These are phyloP conservation scores for Morpho achilles DNA, from an alignment of 2,888 invertebrate genomes.

Conservation along the genomic window DNA sequence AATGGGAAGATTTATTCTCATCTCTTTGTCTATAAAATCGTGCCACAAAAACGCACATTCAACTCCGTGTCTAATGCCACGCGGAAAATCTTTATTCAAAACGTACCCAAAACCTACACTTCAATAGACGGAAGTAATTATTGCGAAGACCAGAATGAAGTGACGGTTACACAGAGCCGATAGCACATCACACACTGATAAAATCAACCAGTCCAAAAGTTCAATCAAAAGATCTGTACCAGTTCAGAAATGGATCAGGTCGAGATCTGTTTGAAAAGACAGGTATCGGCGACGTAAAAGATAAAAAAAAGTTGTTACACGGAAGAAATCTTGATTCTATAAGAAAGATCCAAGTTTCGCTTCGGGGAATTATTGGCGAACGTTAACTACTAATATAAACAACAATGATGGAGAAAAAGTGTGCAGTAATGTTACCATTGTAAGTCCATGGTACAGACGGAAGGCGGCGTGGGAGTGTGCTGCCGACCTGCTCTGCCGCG, in stretches of 20 bases:
- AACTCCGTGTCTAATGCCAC: constrained; percentile 7
- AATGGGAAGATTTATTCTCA: background rate
- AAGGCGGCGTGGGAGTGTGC: constrained; percentile 65
- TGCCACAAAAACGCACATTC: constrained; percentile 7
- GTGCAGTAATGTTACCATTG: constrained; percentile 63
- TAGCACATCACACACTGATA: background rate
- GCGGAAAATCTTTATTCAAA: constrained; percentile 17
- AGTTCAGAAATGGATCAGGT: constrained; percentile 52
- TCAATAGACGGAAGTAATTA: constrained; percentile 12
- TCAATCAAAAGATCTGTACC: constrained; percentile 36
- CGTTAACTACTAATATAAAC: constrained; percentile 58
- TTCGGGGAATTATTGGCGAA: constrained; percentile 64
- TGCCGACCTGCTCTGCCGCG: constrained; percentile 54
- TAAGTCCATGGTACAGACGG: constrained; percentile 58
- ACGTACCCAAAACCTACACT: constrained; percentile 6
- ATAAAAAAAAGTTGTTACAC: constrained; percentile 57
- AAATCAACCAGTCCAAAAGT: constrained; percentile 7
- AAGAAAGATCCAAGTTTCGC: constrained; percentile 60
- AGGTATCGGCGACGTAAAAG: constrained; percentile 39
- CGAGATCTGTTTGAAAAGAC: constrained; percentile 47
- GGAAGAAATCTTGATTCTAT: constrained; percentile 59
- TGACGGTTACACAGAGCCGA: background rate
- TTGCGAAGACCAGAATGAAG: background rate
- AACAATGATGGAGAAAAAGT: constrained; percentile 63
- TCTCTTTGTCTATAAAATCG: constrained; percentile 4